Base-by-base conservation (phyloP, 2,113 vertebrate species). In the Melanocharis versteri region DNA sequence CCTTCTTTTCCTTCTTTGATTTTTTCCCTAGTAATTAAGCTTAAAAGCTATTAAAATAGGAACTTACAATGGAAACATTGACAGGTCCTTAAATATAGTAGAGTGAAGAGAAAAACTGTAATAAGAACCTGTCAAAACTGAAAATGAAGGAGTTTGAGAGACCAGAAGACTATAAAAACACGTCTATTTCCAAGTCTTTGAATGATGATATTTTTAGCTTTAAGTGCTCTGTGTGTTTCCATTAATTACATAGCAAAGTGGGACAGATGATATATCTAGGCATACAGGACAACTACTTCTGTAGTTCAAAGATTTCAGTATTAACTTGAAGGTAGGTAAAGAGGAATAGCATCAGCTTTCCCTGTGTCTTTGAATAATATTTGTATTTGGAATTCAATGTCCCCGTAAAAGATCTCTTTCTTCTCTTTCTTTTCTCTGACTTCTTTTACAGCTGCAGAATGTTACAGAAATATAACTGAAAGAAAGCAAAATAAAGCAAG, bases 111-210 rank as follows among this genome's bases (percentile, higher is more conserved):
- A 53, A 93, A 79, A 89, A 72, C 28, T 62, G 4, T 83, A 91
- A 88, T 94, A 90, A 77, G 50, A 91, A 81, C 45, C 75, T 96
- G 64, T 78, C 83, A 95, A 90, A 89, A 69, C 10, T 71, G 42
- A 65, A 96, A 94, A 81, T 66, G 33, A 87, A 91, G 42, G 61
- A 76, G 22, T n/a, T 64, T 87, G 33, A 78, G 51, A 78, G 30
- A 84, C 56, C 10, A 87, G 33, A 89, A 72, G 33, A 62, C 26
- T 28, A 66, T 51, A 86, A 90, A 93, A 83, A 21, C 11, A 6
- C 37, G 11, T 16, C 57, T 8, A 37, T 76, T 87, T 54, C 28
- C 87, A 62, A 45, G 27, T 13, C 82, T 93, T 85, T 91, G 31
- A 68, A 64, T 48, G 1, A 70, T 53, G 21, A 8, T 82, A 82